Evolutionary conservation across 2,888 invertebrate genomes (phyloP).

Genomic region (Amphiduros pacificus): DNA sequence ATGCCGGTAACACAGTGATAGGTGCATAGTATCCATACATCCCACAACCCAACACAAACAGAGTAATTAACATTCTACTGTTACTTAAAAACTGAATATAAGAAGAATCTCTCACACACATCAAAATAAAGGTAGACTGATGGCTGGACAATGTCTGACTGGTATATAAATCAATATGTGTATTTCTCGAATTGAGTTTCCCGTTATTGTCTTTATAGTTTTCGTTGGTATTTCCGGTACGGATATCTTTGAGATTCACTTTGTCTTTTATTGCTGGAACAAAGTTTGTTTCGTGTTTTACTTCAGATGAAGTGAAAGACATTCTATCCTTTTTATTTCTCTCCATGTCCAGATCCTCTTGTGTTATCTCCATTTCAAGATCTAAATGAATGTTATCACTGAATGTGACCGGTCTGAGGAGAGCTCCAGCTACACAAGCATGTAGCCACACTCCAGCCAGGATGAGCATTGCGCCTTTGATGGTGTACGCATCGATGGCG

Average conservation of each 20-base stretch:
- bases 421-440: conserved; percentile 3
- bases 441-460: conserved; percentile 8
- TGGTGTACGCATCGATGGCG: background rate
- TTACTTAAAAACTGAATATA: conserved; percentile 5
- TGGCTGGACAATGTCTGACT: too few species aligned
- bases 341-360: background rate
- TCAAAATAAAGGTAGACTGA: too few species aligned
- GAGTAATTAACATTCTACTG: background rate
- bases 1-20: background rate
- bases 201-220: too few species aligned
- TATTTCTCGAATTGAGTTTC: too few species aligned
- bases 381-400: too few species aligned
- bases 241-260: too few species aligned
- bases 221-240: too few species aligned
- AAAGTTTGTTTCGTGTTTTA: too few species aligned
- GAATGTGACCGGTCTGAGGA: conserved; percentile 9
- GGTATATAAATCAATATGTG: too few species aligned
- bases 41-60: conserved; percentile 4
- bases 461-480: conserved; percentile 1
- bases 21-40: conserved; percentile 14
- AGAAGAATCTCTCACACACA: too few species aligned
- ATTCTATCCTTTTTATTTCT: background rate
- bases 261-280: too few species aligned
- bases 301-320: too few species aligned
- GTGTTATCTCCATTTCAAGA: background rate